These are phyloP conservation scores for Parelbella ahira DNA, from an alignment of 2,888 invertebrate species.

Conservation along the genomic window DNA sequence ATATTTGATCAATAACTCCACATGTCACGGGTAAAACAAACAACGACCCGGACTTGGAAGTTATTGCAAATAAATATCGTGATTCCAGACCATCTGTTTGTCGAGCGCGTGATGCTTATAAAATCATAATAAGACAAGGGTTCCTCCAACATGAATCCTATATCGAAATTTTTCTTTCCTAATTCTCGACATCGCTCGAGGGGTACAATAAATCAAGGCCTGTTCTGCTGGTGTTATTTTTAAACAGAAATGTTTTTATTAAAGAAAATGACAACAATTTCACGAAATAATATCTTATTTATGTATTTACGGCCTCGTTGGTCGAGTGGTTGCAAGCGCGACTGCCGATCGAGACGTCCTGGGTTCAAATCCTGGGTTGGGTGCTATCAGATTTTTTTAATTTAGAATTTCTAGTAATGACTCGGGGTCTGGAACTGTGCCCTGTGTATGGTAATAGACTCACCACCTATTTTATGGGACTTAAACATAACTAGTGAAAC, in stretches of 20 bases:
- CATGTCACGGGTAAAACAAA: neutral
- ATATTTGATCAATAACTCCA: neutral
- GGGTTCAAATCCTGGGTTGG: no score
- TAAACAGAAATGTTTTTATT: conserved; percentile 13
- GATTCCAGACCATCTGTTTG: conserved; percentile 1
- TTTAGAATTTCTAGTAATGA: no score
- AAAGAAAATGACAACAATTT: conserved; percentile 5
- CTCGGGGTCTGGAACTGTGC: no score
- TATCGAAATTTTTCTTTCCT: neutral
- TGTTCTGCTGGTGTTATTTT: conserved; percentile 2
- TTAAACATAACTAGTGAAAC: no score
- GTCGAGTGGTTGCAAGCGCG: no score
- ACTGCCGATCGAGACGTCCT: no score
- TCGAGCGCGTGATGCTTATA: neutral
- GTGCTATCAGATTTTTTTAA: no score
- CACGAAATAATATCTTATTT: conserved; percentile 38
- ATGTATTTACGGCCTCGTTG: neutral
- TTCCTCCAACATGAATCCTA: neutral
- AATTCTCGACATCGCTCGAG: neutral
- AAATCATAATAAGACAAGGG: conserved; percentile 9
- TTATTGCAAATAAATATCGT: conserved; percentile 10
- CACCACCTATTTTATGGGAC: no score
- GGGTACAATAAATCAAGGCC: conserved; percentile 4
- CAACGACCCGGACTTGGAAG: conserved; percentile 1
- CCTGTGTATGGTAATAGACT: no score